Conservation (phyloP, 2,113 vertebrate species). For the Malurus cyaneus region DNA sequence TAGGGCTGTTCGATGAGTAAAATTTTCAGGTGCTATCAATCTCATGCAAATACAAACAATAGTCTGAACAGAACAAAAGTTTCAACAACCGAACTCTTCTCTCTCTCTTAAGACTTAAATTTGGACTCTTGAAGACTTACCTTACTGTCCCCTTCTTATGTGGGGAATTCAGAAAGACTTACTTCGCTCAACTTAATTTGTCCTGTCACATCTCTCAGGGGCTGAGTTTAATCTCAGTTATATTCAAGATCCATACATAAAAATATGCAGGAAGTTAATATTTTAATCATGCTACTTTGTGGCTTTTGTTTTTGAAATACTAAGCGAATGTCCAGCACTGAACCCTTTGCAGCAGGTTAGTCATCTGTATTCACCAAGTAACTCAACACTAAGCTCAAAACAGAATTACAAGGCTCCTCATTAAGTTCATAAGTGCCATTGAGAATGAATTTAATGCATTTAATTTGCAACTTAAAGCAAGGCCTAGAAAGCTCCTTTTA, state of each 20-base stretch:
- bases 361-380: neutral
- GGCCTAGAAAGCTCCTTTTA: neutral
- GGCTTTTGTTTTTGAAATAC: neutral
- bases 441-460: constrained; percentile 25
- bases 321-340: neutral
- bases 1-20: neutral
- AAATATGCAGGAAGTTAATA: neutral
- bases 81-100: neutral
- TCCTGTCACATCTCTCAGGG: neutral
- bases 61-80: neutral
- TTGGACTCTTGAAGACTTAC: neutral
- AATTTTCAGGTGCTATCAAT: neutral
- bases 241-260: neutral
- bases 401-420: neutral
- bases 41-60: neutral
- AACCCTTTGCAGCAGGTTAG: neutral
- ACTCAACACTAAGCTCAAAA: neutral
- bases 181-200: neutral
- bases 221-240: neutral
- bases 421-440: neutral
- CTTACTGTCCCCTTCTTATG: neutral
- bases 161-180: neutral
- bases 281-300: neutral
- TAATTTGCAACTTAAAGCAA: constrained; percentile 30
- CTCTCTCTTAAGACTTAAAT: neutral